Percentiles rank a stretch among this genome's conserved stretches.
Conservation (phyloP, 2,797 vertebrate genomes). For the Setipinna tenuifilis region DNA sequence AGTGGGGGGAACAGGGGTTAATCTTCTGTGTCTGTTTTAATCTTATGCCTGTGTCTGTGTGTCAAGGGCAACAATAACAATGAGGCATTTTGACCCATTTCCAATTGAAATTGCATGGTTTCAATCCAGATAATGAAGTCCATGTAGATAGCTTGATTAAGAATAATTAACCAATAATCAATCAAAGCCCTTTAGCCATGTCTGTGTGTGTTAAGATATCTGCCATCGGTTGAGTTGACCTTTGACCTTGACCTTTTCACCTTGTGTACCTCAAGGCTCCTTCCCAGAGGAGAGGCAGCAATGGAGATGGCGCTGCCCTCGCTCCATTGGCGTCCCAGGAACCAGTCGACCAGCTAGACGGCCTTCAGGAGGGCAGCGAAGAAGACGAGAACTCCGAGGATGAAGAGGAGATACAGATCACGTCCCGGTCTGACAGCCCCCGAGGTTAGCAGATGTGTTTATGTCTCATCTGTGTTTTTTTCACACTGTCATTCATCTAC, state of each 20-base stretch:
- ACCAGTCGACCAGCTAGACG: slow-evolving; percentile 68
- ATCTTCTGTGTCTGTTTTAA: too few relatives aligned
- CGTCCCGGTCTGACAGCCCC: slow-evolving; percentile 74
- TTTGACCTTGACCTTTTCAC: neutral
- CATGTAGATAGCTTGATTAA: neutral
- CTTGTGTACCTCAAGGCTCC: slow-evolving; percentile 25
- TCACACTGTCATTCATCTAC: neutral
- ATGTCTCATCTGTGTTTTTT: neutral
- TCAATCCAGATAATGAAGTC: neutral
- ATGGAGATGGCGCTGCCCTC: slow-evolving; percentile 52
- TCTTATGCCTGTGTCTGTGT: too few relatives aligned
- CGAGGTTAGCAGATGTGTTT: slow-evolving; percentile 60
- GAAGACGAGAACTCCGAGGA: slow-evolving; percentile 57
- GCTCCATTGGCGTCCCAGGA: slow-evolving; percentile 70
- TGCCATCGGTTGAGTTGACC: slow-evolving; percentile 41
- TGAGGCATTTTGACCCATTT: neutral
- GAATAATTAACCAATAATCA: slow-evolving; percentile 13
- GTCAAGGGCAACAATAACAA: neutral
- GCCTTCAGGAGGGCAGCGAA: slow-evolving; percentile 65
- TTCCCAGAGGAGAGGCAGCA: slow-evolving; percentile 60
- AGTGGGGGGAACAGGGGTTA: too few relatives aligned
- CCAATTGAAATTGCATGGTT: neutral
- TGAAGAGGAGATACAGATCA: slow-evolving; percentile 68
- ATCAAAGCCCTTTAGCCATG: neutral
- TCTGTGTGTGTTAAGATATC: neutral